Evolutionary conservation across 2,797 vertebrate genomes (phyloP), one percentile per base, ranked within the genome.

Genomic region (Falco columbarius): DNA sequence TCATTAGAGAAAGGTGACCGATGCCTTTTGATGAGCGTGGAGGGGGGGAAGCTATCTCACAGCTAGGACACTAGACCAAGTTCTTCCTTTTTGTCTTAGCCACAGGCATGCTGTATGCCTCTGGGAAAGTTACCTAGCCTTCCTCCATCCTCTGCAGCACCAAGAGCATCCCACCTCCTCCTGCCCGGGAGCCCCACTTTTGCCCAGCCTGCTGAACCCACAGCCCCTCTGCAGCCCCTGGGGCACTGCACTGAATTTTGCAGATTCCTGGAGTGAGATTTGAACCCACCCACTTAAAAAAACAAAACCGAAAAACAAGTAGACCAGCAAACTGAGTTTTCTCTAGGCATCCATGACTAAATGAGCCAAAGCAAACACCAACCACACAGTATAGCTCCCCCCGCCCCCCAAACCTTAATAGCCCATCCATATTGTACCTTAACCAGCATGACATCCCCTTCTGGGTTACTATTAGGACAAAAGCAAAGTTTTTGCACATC

Each of bases 381-480:
- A 73, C 66, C 42, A 62, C 56, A 93, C 67, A 95, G 38, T 30
- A 74, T 7, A 52, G 65, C 83, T 47, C 40, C 24, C 10, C 27
- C 3, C 6, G 6, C 0, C 9, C 54, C 29, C 26, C 68, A 49
- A 96, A 86, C 89, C 89, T 97, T 94, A 97, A 97, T 92, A 95
- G 95, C 86, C 91, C 95, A 94, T 96, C 96, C 88, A 96, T 95
- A 97, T 96, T 97, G 97, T 95, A 96, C 96, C 98, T 94, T 87
- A 94, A 98, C 95, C 95, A 81, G 94, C 96, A 96, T 67, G 93
- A 95, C 94, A 96, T 96, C 96, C 96, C 95, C 95, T 92, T 94
- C 91, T 95, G 80, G 94, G 91, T 73, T 38, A 95, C 79, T 95
- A 73, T 80, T 95, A 68, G 70, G 87, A 93, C 95, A 97, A 86